A percentile compares a stretch with the other conserved stretches of the same genome.
Evolutionary conservation across 1,140 invertebrate genomes (phyloP).

Genomic region (Dendroctonus valens): DNA sequence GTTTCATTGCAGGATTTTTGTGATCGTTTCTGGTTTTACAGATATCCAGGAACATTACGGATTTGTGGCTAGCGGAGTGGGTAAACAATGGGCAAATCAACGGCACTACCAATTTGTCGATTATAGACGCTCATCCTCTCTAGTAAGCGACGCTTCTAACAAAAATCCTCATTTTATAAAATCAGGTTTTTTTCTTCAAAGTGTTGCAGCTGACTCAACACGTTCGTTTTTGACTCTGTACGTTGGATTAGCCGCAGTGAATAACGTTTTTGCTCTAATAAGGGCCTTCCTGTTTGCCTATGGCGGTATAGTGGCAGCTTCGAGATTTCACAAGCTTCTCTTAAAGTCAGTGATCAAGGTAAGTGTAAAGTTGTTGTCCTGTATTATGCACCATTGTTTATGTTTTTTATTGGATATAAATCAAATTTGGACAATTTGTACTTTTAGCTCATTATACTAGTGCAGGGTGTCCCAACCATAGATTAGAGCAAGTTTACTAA

Average conservation of each 20-base stretch:
- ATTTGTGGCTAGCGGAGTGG: slow-evolving; percentile 85
- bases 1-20: not conserved
- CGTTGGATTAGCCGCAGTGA: slow-evolving; percentile 71
- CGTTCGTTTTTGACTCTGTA: slow-evolving; percentile 77
- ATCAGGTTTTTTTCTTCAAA: no score
- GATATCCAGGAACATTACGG: slow-evolving; percentile 80
- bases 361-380: not conserved
- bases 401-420: no score
- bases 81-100: slow-evolving; percentile 53
- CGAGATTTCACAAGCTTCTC: slow-evolving; percentile 74
- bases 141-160: no score
- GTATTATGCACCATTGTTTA: no score
- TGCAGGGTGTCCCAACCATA: no score
- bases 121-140: no score
- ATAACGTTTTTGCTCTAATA: slow-evolving; percentile 84
- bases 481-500: no score
- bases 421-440: no score
- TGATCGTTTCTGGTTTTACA: not conserved
- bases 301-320: slow-evolving; percentile 89
- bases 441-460: no score
- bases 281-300: slow-evolving; percentile 95
- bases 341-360: slow-evolving; percentile 61
- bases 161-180: no score
- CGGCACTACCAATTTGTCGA: slow-evolving; percentile 5
- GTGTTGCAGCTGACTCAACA: slow-evolving; percentile 11